These are phyloP conservation scores for Galemys pyrenaicus DNA, from an alignment of 2,113 vertebrate genomes.

Conservation along the genomic window DNA sequence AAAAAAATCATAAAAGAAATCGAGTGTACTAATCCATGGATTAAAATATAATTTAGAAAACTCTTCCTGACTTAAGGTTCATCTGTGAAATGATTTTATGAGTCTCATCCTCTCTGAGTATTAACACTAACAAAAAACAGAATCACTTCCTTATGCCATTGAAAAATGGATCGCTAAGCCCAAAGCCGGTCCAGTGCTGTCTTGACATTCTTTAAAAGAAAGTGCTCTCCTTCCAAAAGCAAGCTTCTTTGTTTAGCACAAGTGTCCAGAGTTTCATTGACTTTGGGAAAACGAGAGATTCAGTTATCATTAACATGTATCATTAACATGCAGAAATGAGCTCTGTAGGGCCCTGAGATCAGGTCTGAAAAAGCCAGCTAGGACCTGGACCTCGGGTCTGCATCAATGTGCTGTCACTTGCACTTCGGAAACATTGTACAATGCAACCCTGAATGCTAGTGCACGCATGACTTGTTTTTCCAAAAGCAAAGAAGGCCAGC, in stretches of 20 bases:
- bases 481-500: slow-evolving; percentile 68
- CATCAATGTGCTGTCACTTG: neutral
- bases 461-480: slow-evolving; percentile 79
- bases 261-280: accelerated
- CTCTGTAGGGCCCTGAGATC: accelerated
- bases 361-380: neutral
- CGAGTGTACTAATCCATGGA: slow-evolving; percentile 64
- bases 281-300: accelerated
- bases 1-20: slow-evolving; percentile 74
- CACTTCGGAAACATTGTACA: slow-evolving; percentile 70
- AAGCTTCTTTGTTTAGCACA: accelerated
- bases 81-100: slow-evolving; percentile 47
- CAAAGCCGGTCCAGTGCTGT: neutral
- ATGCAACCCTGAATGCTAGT: slow-evolving; percentile 52
- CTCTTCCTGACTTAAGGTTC: slow-evolving; percentile 25
- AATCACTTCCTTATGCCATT: neutral
- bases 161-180: neutral
- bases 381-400: neutral
- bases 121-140: neutral
- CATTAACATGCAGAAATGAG: accelerated
- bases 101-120: neutral
- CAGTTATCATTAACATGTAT: accelerated
- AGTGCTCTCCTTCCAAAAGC: neutral
- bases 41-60: slow-evolving; percentile 62
- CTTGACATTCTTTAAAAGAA: neutral